Conservation (phyloP, 2,888 invertebrate genomes). For the Eupeodes luniger region DNA sequence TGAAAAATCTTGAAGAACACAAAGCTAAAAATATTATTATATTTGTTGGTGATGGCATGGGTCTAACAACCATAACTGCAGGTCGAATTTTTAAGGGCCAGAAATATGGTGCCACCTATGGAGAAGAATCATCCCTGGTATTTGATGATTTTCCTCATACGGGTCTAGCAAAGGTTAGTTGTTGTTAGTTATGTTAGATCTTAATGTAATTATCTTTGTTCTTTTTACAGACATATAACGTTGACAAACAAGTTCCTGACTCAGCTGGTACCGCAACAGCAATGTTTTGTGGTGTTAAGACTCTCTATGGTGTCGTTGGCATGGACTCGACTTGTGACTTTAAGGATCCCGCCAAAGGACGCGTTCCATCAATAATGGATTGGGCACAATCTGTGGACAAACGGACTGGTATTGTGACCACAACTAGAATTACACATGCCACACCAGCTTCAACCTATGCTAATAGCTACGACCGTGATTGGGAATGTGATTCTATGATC, state of each 20-base stretch:
- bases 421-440: conserved; percentile 88
- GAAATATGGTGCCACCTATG: conserved; percentile 83
- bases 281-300: conserved; percentile 87
- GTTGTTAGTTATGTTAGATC: background rate
- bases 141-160: conserved; percentile 87
- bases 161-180: conserved; percentile 86
- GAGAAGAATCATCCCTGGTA: conserved; percentile 86
- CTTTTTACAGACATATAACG: conserved; percentile 87
- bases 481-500: conserved; percentile 86
- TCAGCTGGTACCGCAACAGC: conserved; percentile 90
- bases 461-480: conserved; percentile 85
- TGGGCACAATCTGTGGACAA: conserved; percentile 87
- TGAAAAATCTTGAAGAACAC: conserved; percentile 74
- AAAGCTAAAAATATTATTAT: conserved; percentile 87
- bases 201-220: background rate
- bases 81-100: conserved; percentile 87
- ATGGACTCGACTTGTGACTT: conserved; percentile 82
- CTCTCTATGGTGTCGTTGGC: conserved; percentile 86
- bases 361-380: conserved; percentile 85
- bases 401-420: conserved; percentile 88
- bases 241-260: conserved; percentile 89
- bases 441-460: conserved; percentile 87
- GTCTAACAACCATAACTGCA: conserved; percentile 87
- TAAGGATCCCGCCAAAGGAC: conserved; percentile 83
- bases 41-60: conserved; percentile 90